Conservation (phyloP, 2,113 vertebrate genomes). For the Poecile atricapillus region DNA sequence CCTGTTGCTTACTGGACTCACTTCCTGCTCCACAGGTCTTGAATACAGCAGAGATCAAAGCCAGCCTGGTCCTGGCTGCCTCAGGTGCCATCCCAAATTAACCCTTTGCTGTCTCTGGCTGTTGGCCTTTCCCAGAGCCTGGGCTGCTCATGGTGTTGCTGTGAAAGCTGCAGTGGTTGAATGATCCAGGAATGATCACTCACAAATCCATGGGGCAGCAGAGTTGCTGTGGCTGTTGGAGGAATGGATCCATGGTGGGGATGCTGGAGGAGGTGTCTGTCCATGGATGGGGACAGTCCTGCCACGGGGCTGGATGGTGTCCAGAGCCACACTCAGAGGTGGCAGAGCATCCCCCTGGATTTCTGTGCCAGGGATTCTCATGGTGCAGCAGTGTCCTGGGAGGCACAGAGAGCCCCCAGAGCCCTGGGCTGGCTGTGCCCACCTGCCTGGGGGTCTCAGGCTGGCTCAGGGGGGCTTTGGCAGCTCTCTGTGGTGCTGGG, state of each 20-base stretch:
- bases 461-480: background rate
- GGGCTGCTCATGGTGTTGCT: background rate
- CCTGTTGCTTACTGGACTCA: background rate
- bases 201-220: background rate
- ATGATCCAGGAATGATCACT: background rate
- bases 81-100: background rate
- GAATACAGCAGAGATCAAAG: background rate
- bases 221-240: background rate
- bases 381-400: fast-evolving
- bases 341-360: background rate
- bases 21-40: background rate
- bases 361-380: background rate
- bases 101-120: background rate
- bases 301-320: background rate
- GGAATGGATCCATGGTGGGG: fast-evolving
- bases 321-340: fast-evolving
- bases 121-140: background rate
- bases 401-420: background rate
- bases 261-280: background rate
- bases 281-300: fast-evolving
- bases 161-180: background rate
- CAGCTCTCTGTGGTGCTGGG: background rate
- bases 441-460: background rate
- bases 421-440: background rate
- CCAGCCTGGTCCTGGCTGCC: background rate